A percentile compares a stretch with the other conserved stretches of the same genome.
Conservation (phyloP, 1,140 invertebrate species). For the Microplitis demolitor region DNA sequence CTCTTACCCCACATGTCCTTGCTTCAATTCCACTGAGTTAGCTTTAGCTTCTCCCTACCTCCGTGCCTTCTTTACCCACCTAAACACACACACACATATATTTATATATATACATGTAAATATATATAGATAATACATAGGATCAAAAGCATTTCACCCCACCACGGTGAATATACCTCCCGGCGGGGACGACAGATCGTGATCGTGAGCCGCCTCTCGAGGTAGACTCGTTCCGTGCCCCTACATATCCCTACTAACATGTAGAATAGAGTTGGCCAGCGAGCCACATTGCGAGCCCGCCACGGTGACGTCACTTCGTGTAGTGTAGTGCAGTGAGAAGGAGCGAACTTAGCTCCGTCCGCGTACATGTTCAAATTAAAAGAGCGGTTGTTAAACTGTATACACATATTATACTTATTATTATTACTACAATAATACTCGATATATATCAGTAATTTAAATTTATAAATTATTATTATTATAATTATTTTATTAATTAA, state of each 20-base stretch:
- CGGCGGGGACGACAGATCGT: slow-evolving; percentile 38
- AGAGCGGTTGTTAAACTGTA: slow-evolving; percentile 21
- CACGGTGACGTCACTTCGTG: slow-evolving; percentile 64
- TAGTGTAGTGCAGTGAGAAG: slow-evolving; percentile 64
- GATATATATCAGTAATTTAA: not conserved
- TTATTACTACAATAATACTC: not conserved
- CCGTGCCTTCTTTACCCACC: not conserved
- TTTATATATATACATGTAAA: not conserved
- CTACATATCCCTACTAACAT: slow-evolving; percentile 40
- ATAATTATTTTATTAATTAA: not conserved
- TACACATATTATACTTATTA: not conserved
- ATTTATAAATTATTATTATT: not conserved
- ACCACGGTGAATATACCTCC: slow-evolving; percentile 29
- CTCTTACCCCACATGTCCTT: slow-evolving; percentile 42
- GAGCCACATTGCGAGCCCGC: slow-evolving; percentile 59
- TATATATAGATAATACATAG: too few relatives aligned
- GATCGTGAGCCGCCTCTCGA: slow-evolving; percentile 37
- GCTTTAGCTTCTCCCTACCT: not conserved
- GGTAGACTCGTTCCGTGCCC: slow-evolving; percentile 55
- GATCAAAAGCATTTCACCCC: slow-evolving; percentile 11
- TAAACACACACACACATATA: not conserved
- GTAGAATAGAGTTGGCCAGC: slow-evolving; percentile 44
- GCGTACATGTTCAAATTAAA: slow-evolving; percentile 42
- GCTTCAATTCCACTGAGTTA: slow-evolving; percentile 40
- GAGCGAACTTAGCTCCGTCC: slow-evolving; percentile 53